phyloP scores from a whole-genome alignment of 2,888 invertebrate species.

The Polia nebulosa region DNA sequence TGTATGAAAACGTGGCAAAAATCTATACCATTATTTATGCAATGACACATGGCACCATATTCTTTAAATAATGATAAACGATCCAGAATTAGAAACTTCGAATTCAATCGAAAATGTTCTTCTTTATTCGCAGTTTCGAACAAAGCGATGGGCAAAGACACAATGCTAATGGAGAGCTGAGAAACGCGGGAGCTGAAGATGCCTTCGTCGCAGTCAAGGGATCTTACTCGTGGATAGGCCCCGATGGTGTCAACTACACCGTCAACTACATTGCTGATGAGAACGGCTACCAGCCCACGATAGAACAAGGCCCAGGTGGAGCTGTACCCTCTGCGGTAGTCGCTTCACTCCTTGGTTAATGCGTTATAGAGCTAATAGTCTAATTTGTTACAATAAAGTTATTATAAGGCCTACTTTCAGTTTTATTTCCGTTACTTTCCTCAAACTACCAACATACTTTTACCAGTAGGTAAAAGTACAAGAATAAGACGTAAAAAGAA shows the following conservation, averaged over 20 bases:
- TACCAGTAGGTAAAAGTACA: background rate
- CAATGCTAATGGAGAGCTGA: conserved; percentile 88
- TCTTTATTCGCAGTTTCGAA: conserved; percentile 79
- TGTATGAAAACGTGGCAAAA: background rate
- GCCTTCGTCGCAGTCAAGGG: conserved; percentile 88
- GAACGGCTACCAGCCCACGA: conserved; percentile 89
- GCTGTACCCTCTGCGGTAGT: conserved; percentile 77
- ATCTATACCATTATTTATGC: background rate
- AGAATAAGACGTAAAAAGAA: too few relatives aligned
- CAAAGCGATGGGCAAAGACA: conserved; percentile 89
- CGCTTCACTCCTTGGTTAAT: conserved; percentile 81
- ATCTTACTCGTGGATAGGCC: conserved; percentile 87
- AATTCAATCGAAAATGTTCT: background rate
- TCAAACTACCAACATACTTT: background rate
- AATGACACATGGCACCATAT: background rate
- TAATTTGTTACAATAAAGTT: conserved; percentile 60
- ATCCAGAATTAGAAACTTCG: background rate
- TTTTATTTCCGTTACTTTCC: conserved; percentile 12
- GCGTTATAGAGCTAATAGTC: conserved; percentile 61
- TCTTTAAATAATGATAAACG: background rate
- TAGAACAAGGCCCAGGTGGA: conserved; percentile 79
- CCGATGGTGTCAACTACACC: conserved; percentile 87
- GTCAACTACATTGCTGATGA: conserved; percentile 90
- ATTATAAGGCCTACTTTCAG: conserved; percentile 22
- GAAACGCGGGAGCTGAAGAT: conserved; percentile 88